Conservation (phyloP, 2,888 invertebrate species). For the Bibio marci region DNA sequence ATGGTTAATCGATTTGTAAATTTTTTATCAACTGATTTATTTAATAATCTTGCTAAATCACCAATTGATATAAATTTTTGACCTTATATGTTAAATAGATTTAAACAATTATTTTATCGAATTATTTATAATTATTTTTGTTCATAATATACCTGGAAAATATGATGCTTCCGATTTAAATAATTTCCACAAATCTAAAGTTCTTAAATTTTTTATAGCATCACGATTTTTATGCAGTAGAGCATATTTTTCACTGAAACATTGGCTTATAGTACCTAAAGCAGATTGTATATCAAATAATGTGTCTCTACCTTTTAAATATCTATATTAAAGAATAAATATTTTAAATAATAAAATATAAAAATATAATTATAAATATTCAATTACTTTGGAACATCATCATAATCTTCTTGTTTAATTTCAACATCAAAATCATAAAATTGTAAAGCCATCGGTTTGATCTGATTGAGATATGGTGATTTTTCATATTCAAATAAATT, state of each 20-base stretch:
- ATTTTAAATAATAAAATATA: neutral
- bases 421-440: constrained; percentile 17
- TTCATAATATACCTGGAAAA: constrained; percentile 14
- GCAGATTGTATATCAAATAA: constrained; percentile 16
- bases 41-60: constrained; percentile 16
- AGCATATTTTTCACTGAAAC: constrained; percentile 20
- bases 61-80: constrained; percentile 19
- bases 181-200: constrained; percentile 17
- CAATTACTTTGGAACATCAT: constrained; percentile 17
- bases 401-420: constrained; percentile 14
- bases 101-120: no score
- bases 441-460: constrained; percentile 13
- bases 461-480: constrained; percentile 15
- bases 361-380: no score
- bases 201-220: constrained; percentile 13
- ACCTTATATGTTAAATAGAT: no score
- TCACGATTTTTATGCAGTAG: constrained; percentile 15
- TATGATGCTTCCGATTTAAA: constrained; percentile 15
- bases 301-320: constrained; percentile 18
- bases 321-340: constrained; percentile 13
- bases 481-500: constrained; percentile 15
- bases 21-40: constrained; percentile 19
- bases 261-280: constrained; percentile 15
- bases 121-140: neutral
- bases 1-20: constrained; percentile 16